Percentiles rank a stretch among this genome's conserved stretches.
phyloP scores from a whole-genome alignment of 1,140 invertebrate species.

The Aphaenogaster ashmeadi region DNA sequence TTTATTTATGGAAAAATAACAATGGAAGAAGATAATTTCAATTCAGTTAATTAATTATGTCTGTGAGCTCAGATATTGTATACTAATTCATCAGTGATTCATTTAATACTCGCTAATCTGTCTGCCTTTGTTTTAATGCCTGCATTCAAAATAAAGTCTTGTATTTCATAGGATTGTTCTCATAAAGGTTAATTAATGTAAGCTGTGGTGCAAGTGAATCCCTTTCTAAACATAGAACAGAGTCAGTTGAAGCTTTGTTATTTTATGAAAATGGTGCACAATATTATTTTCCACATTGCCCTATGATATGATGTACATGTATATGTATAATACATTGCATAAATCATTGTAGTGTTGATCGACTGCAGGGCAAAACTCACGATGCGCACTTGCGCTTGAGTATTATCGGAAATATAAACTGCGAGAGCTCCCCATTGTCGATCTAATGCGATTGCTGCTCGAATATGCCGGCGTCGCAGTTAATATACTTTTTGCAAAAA shows the following conservation, averaged over 20 bases:
- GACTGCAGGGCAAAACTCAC: slow-evolving; percentile 6
- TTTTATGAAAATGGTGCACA: slow-evolving; percentile 9
- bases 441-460: slow-evolving; percentile 49
- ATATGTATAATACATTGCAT: background rate
- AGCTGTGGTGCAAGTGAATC: slow-evolving; percentile 18
- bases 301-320: background rate
- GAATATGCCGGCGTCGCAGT: slow-evolving; percentile 45
- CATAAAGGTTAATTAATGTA: slow-evolving; percentile 36
- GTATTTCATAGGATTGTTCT: background rate
- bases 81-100: slow-evolving; percentile 38
- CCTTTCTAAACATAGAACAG: background rate
- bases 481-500: slow-evolving; percentile 54
- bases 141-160: background rate
- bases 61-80: slow-evolving; percentile 3
- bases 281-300: background rate
- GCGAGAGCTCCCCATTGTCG: slow-evolving; percentile 8
- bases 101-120: slow-evolving; percentile 35
- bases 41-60: slow-evolving; percentile 43
- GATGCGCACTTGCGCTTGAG: slow-evolving; percentile 1
- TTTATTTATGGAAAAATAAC: slow-evolving; percentile 43
- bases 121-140: slow-evolving; percentile 31
- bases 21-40: slow-evolving; percentile 24
- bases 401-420: slow-evolving; percentile 59
- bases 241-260: slow-evolving; percentile 22
- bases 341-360: slow-evolving; percentile 28